phyloP scores from a whole-genome alignment of 2,113 vertebrate species.

The Capra hircus region DNA sequence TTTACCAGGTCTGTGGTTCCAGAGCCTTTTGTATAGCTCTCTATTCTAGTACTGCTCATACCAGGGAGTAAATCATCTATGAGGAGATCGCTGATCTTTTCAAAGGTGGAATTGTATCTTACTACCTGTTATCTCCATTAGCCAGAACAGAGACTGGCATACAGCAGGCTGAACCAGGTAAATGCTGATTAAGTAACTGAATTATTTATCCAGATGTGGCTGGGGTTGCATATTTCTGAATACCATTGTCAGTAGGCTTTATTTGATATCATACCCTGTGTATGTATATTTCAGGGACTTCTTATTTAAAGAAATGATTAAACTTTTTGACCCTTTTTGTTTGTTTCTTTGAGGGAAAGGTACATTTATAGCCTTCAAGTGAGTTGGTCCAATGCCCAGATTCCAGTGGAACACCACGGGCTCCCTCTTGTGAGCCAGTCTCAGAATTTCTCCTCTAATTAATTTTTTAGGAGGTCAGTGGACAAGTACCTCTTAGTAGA shows the following conservation, averaged over 20 bases:
- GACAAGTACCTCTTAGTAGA: neutral
- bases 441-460: slow-evolving; percentile 39
- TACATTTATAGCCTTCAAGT: neutral
- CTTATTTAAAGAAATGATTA: slow-evolving; percentile 25
- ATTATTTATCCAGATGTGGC: slow-evolving; percentile 18
- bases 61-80: neutral
- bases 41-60: neutral
- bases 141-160: neutral
- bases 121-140: neutral
- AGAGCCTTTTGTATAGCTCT: slow-evolving; percentile 17
- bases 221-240: neutral
- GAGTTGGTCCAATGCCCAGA: neutral
- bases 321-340: neutral
- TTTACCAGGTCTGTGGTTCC: neutral
- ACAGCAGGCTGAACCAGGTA: neutral
- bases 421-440: slow-evolving; percentile 52
- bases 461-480: slow-evolving; percentile 1
- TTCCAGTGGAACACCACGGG: neutral
- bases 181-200: neutral
- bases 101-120: neutral
- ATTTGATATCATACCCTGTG: neutral
- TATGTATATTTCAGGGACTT: neutral
- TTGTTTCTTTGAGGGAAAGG: slow-evolving; percentile 43
- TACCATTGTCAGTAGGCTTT: neutral
- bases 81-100: neutral